phyloP scores from a whole-genome alignment of 2,888 invertebrate species.

The Elmis aenea region DNA sequence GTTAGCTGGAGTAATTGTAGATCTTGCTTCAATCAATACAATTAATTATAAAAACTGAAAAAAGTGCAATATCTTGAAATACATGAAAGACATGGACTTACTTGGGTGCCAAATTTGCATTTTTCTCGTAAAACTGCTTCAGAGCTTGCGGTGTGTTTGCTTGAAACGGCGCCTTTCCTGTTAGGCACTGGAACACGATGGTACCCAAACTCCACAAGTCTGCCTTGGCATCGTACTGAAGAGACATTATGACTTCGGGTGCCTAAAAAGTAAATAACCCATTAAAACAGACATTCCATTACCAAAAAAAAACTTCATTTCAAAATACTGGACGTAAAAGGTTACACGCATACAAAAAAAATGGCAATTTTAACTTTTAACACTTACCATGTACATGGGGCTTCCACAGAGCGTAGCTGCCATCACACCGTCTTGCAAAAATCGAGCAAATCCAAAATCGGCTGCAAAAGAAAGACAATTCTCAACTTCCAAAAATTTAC shows the following conservation, averaged over 20 bases:
- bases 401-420: constrained; percentile 99
- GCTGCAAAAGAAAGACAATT: constrained; percentile 59
- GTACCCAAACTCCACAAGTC: constrained; percentile 99
- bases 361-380: too few relatives aligned
- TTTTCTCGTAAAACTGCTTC: constrained; percentile 95
- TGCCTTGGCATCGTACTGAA: constrained; percentile 98
- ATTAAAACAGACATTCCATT: not conserved
- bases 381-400: constrained; percentile 97
- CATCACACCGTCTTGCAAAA: constrained; percentile 98
- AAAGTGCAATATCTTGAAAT: too few relatives aligned
- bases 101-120: constrained; percentile 85
- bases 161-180: constrained; percentile 97
- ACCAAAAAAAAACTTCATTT: not conserved
- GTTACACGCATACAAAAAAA: too few relatives aligned
- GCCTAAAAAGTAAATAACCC: constrained; percentile 68
- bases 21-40: not conserved
- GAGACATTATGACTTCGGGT: constrained; percentile 98
- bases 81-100: constrained; percentile 50
- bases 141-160: constrained; percentile 97
- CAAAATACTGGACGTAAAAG: not conserved
- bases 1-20: not conserved
- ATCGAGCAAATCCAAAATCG: constrained; percentile 99
- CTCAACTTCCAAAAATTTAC: constrained; percentile 8
- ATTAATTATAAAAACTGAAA: not conserved
- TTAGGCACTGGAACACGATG: constrained; percentile 84